These are phyloP conservation scores for Nettapus auritus DNA, from an alignment of 2,113 vertebrate genomes.

Conservation along the genomic window DNA sequence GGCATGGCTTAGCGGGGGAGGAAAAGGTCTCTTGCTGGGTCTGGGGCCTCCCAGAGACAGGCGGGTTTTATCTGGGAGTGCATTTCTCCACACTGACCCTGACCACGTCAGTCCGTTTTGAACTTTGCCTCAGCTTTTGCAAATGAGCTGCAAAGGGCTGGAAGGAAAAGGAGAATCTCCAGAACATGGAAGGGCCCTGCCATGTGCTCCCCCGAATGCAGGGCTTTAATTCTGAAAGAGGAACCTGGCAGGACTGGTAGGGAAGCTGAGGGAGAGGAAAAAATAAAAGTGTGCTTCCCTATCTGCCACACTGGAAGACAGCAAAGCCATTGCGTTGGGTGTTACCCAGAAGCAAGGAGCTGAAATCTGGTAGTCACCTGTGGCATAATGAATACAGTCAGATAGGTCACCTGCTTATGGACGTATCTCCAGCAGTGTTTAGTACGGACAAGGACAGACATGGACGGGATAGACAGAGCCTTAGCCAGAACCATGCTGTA, in stretches of 20 bases:
- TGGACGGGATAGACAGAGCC: fast-evolving
- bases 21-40: neutral
- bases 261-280: neutral
- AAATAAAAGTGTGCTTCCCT: neutral
- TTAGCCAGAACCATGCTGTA: fast-evolving
- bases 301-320: fast-evolving
- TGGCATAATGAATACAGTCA: neutral
- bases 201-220: neutral
- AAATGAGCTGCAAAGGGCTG: neutral
- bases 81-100: neutral
- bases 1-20: neutral
- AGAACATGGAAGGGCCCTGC: neutral
- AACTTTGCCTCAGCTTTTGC: neutral
- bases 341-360: neutral
- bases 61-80: neutral
- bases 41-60: neutral
- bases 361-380: neutral
- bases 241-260: neutral
- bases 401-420: neutral
- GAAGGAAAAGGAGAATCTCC: neutral
- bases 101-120: neutral
- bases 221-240: neutral
- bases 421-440: fast-evolving
- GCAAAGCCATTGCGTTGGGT: neutral
- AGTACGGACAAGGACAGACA: neutral